Base-by-base conservation (phyloP, 2,113 vertebrate species). In the Heptranchias perlo region DNA sequence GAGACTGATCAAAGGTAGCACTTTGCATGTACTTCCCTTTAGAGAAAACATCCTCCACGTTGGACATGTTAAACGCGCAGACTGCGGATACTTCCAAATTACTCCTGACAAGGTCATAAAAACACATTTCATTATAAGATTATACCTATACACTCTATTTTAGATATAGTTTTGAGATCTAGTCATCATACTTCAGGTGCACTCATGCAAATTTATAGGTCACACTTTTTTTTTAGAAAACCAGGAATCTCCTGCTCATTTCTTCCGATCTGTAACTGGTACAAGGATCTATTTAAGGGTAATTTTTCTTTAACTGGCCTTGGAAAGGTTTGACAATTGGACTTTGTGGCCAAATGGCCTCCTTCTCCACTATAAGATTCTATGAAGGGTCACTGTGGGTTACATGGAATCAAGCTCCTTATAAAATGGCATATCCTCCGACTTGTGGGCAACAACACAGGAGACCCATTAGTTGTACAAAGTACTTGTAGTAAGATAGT, bases 11-110 rank as follows among this genome's bases (percentile, higher is more conserved):
- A 96, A 99, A 99, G 0, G 98, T 99, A 96, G 98, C 98, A 39
- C 99, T 99, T 97, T 99, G 99, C 99, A 99, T 99, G 96, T 99
- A 99, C 96, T 99, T 99, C 92, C 99, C 99, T 44, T 97, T 98
- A 0, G 98, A 98, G 97, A 99, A 99, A 96, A 99, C 98, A 0
- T 99, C 98, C 94, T 99, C 99, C 65, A 98, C 98, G 0, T 98
- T 96, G 4, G 98, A 98, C 96, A 99, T 97, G 96, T 98, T 98
- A 96, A 99, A 99, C 4, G 98, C 98, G 62, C 99, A 99, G 62
- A 99, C 99, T 0, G 99, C 99, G 0, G 99, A 99, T 87, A 99
- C 96, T 2, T 99, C 99, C 93, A 99, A 98, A 0, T 99, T 99
- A 96, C 98, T 99, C 97, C 99, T 99, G 96, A 49, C 28, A 49